These are phyloP conservation scores for Semnornis frantzii DNA, from an alignment of 2,113 vertebrate genomes.

Conservation along the genomic window DNA sequence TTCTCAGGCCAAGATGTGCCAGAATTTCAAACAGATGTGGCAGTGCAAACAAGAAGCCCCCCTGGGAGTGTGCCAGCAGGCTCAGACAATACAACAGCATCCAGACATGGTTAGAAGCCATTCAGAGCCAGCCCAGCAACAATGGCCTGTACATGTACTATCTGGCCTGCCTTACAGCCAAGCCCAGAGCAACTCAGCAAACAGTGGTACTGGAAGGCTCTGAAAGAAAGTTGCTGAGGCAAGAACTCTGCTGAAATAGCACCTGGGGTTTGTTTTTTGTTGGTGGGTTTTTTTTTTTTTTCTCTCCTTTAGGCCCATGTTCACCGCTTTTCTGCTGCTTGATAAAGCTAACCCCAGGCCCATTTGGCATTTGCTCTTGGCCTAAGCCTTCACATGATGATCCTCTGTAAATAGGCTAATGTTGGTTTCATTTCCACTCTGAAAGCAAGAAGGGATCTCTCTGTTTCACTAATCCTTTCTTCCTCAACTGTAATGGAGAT, in stretches of 20 bases:
- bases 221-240: constrained; percentile 60
- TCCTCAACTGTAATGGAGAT: not conserved
- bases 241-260: constrained; percentile 38
- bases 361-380: constrained; percentile 37
- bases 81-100: constrained; percentile 42
- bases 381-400: constrained; percentile 27
- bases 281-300: not conserved
- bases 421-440: constrained; percentile 56
- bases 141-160: constrained; percentile 20
- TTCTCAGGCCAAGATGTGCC: constrained; percentile 55
- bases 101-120: not conserved
- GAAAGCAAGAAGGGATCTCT: constrained; percentile 53
- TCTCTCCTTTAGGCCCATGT: not conserved
- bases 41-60: constrained; percentile 59
- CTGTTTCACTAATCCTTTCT: constrained; percentile 52
- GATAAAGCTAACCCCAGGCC: not conserved
- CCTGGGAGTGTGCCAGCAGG: constrained; percentile 27
- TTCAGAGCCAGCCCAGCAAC: not conserved
- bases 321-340: constrained; percentile 10
- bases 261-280: constrained; percentile 25
- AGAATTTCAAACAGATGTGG: constrained; percentile 70
- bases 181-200: constrained; percentile 38
- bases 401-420: constrained; percentile 43
- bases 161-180: constrained; percentile 43
- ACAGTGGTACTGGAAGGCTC: constrained; percentile 42